Base-by-base conservation (phyloP, 2,888 invertebrate species). In the Oegoconia quadripuncta region DNA sequence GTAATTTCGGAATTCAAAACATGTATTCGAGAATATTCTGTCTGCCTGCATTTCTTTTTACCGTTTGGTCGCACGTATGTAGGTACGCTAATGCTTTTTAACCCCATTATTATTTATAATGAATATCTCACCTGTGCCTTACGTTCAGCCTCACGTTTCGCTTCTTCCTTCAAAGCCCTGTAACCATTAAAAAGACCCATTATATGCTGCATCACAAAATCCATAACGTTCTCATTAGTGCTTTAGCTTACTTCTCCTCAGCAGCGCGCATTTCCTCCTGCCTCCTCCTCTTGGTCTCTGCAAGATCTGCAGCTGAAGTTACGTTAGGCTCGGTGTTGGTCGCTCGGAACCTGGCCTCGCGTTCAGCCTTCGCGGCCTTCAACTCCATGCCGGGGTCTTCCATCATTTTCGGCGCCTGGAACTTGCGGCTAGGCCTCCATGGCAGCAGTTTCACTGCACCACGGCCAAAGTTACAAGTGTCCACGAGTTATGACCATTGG, bases 371-470 rank as follows among this genome's bases (percentile, higher is more conserved):
- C 36, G 90, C 88, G 32, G 91, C 91, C 58, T 90, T 90, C 46
- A 90, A 70, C 57, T 92, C 91, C 44, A 86, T 64, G 41, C 77
- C 83, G 11, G 89, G 89, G 57, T 91, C 90, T 50, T 91, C 91
- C 72, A 91, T 78, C 37, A 74, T 72, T 58, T 86, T 75, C 39
- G 88, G 89, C 44, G 84, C 84, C 70, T 91, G 89, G 80, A 93
- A 93, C 74, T 90, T 91, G 70, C 93, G 89, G 65, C 91, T 90
- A 60, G 92, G 91, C 64, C 93, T 90, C 73, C 89, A 88, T 52
- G 93, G 91, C 50, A 91, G 89, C 84, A 93, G 88, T 64, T 90
- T 89, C 54, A 89, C 89, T 89, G 88, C 75, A 78, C 75, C 80
- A 65, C 72, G 77, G 78, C 77, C 73, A 67, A 73, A 48, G 67